Evolutionary conservation across 2,113 vertebrate genomes (phyloP), one percentile per base, ranked within the genome.

Genomic region (Amblyornis subalaris): DNA sequence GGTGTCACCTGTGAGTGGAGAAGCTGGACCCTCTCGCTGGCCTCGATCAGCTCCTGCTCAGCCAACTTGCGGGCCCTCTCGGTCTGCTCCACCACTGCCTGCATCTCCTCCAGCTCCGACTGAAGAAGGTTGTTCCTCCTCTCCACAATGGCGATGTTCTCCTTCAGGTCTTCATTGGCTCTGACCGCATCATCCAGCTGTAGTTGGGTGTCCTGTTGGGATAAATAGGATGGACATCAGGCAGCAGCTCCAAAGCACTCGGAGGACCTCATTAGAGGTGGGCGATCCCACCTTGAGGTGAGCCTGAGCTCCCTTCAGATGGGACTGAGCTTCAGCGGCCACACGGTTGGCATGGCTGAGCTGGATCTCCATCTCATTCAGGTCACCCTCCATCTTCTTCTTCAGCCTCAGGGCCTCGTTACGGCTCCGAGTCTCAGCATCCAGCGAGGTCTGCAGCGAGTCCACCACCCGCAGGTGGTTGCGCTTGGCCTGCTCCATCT

Each of bases 281-380:
- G 3, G 22, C 60, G 22, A 51, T 14, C 26, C 21, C 26, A 85
- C 83, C 83, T 85, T 85, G 36, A 85, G 83, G 21, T 85, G 83
- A 44, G 83, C 71, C 62, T 85, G 83, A 31, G 72, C 83, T 76
- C 7, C 71, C 57, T 85, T 85, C 31, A 85, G 51, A 31, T 85
- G 82, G 16, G 82, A 50, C 44, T 85, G 98, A 36, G 98, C 98
- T 65, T 99, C 98, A 0, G 97, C 97, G 0, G 98, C 99, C 15
- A 97, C 70, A 9, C 98, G 97, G 89, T 98, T 98, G 45, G 98
- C 97, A 14, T 98, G 97, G 90, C 98, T 98, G 9, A 99, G 97
- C 95, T 99, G 99, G 79, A 99, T 98, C 97, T 99, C 99, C 99
- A 99, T 99, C 98, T 99, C 98, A 0, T 99, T 99, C 62, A 99